Conservation (phyloP, 1,140 invertebrate species). For the Drosophila nigrodunni region DNA sequence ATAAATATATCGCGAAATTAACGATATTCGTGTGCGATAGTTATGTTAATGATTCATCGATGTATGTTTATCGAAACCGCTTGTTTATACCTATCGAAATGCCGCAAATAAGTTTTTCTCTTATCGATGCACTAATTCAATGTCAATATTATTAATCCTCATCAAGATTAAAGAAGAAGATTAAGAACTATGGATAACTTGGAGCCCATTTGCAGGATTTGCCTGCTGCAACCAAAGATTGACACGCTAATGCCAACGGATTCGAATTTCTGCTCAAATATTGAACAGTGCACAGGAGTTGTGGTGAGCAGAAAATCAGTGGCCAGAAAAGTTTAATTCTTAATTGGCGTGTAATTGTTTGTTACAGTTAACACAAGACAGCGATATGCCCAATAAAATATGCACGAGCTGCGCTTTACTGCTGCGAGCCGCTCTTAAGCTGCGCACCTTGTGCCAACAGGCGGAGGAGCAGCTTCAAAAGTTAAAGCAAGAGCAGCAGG, state of each 20-base stretch:
- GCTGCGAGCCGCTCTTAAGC: slow-evolving; percentile 56
- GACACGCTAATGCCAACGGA: slow-evolving; percentile 56
- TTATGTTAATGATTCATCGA: slow-evolving; percentile 4
- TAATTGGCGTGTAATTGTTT: neutral
- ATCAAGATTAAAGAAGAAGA: slow-evolving; percentile 9
- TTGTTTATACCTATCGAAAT: neutral
- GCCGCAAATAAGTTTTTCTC: neutral
- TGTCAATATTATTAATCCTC: slow-evolving; percentile 3
- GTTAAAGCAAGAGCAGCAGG: neutral
- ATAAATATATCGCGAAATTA: slow-evolving; percentile 11
- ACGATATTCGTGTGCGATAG: neutral
- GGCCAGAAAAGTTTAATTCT: no score
- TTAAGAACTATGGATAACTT: slow-evolving; percentile 17
- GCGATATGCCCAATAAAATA: slow-evolving; percentile 49
- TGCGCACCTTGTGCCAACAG: slow-evolving; percentile 57
- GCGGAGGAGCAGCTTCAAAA: slow-evolving; percentile 44
- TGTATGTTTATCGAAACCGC: neutral
- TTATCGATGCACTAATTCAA: slow-evolving; percentile 15
- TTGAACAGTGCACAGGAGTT: slow-evolving; percentile 56
- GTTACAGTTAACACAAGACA: slow-evolving; percentile 43
- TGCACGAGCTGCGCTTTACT: slow-evolving; percentile 63
- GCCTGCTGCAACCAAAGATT: slow-evolving; percentile 51
- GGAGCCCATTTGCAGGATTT: slow-evolving; percentile 60
- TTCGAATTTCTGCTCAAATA: slow-evolving; percentile 36
- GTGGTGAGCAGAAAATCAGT: slow-evolving; percentile 26